A percentile compares a stretch with the other conserved stretches of the same genome.
Conservation (phyloP, 2,888 invertebrate species). For the Metallyticus violacea region DNA sequence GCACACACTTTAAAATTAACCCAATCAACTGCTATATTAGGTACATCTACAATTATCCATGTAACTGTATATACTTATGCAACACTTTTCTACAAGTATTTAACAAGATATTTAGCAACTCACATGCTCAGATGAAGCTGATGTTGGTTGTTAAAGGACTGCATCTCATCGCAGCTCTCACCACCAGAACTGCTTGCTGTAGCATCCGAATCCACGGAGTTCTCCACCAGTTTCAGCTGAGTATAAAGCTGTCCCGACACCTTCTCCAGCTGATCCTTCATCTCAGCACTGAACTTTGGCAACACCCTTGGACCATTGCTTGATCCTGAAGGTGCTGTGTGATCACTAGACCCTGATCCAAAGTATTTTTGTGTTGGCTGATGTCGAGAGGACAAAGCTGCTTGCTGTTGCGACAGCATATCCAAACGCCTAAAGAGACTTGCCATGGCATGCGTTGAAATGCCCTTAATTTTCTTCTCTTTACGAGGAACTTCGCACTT, state of each 20-base stretch:
- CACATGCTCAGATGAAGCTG: conserved; percentile 71
- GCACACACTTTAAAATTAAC: no score
- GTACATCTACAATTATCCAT: no score
- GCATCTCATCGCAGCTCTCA: conserved; percentile 89
- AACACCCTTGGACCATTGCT: conserved; percentile 14
- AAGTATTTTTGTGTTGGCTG: conserved; percentile 49
- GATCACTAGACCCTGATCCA: conserved; percentile 52
- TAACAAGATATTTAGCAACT: no score
- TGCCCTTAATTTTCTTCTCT: conserved; percentile 40
- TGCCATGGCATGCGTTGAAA: conserved; percentile 55
- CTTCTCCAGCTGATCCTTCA: conserved; percentile 45
- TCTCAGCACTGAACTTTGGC: conserved; percentile 34
- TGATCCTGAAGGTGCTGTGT: background rate
- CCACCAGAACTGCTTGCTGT: conserved; percentile 93
- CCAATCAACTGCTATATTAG: no score
- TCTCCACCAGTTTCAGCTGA: conserved; percentile 70
- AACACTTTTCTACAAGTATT: no score
- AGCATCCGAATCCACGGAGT: conserved; percentile 84
- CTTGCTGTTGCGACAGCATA: conserved; percentile 47
- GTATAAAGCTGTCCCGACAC: conserved; percentile 70
- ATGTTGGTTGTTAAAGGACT: conserved; percentile 74
- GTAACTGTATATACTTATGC: no score
- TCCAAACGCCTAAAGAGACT: conserved; percentile 56
- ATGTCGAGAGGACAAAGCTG: conserved; percentile 44
- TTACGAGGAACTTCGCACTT: conserved; percentile 4